Evolutionary conservation across 2,113 vertebrate genomes (phyloP).

Genomic region (Gambusia affinis): DNA sequence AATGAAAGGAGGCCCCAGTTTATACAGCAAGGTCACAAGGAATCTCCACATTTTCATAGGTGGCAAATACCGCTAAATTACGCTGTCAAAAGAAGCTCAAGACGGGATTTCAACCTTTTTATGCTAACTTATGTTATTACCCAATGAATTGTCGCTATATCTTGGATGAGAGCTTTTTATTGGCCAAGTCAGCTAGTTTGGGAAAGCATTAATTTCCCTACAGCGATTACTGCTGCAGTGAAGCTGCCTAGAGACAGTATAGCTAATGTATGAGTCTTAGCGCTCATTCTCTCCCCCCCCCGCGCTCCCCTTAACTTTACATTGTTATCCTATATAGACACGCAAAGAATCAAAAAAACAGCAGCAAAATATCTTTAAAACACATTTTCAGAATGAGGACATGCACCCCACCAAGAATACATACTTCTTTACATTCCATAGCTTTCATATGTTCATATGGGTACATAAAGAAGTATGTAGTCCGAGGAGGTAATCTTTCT

Average conservation of each 20-base stretch:
- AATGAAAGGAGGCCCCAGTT: constrained; percentile 65
- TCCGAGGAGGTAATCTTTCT: constrained; percentile 86
- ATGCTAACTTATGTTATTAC: constrained; percentile 44
- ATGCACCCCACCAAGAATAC: constrained; percentile 94
- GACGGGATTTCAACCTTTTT: constrained; percentile 44
- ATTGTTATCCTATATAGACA: constrained; percentile 32
- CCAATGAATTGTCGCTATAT: constrained; percentile 53
- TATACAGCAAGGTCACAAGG: constrained; percentile 46
- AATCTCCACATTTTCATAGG: constrained; percentile 16
- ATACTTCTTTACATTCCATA: constrained; percentile 99
- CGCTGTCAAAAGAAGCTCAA: constrained; percentile 20
- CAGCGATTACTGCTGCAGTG: constrained; percentile 77
- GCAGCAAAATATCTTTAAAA: constrained; percentile 44
- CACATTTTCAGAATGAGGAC: constrained; percentile 72
- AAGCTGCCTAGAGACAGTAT: constrained; percentile 80
- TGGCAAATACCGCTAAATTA: constrained; percentile 16
- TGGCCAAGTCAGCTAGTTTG: constrained; percentile 69
- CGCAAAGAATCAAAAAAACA: constrained; percentile 56
- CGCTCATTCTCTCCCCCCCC: constrained; percentile 41
- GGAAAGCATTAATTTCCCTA: constrained; percentile 71
- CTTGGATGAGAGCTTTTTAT: constrained; percentile 68
- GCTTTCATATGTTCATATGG: constrained; percentile 99
- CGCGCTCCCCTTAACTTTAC: constrained; percentile 23
- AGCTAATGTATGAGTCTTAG: constrained; percentile 73
- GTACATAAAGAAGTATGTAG: constrained; percentile 99